These are phyloP conservation scores for Pseudomyrmex sp. DNA, from an alignment of 1,140 invertebrate genomes.

Conservation along the genomic window DNA sequence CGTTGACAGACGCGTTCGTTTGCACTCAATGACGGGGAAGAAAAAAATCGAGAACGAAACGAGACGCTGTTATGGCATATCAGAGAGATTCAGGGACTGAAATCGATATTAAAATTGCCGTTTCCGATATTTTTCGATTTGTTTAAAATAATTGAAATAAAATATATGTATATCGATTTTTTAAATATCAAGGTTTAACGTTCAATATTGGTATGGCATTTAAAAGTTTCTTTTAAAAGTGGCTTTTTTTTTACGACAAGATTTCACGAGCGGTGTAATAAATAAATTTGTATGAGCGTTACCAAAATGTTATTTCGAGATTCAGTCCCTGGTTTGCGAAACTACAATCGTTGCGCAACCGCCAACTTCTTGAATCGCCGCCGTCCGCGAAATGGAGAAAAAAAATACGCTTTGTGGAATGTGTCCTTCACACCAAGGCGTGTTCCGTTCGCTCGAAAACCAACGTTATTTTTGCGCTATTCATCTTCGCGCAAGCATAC, in stretches of 20 bases:
- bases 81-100: neutral
- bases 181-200: too few species aligned
- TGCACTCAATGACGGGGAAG: slow-evolving; percentile 36
- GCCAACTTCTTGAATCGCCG: neutral
- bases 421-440: neutral
- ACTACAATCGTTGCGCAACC: slow-evolving; percentile 12
- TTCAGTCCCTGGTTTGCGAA: slow-evolving; percentile 1
- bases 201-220: too few species aligned
- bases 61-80: slow-evolving; percentile 47
- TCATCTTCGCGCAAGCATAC: neutral
- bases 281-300: too few species aligned
- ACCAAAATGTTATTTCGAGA: too few species aligned
- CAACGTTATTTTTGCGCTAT: slow-evolving; percentile 11
- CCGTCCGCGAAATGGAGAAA: slow-evolving; percentile 16
- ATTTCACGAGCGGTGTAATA: too few species aligned
- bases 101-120: too few species aligned
- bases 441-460: slow-evolving; percentile 12
- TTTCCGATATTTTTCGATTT: too few species aligned
- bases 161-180: too few species aligned
- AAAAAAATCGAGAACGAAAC: slow-evolving; percentile 21
- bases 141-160: too few species aligned
- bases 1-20: slow-evolving; percentile 37
- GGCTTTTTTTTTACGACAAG: too few species aligned
- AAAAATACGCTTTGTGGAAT: slow-evolving; percentile 32
- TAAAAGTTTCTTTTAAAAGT: too few species aligned